phyloP scores from a whole-genome alignment of 1,140 invertebrate genomes.

The Pemphigus obesinymphae region DNA sequence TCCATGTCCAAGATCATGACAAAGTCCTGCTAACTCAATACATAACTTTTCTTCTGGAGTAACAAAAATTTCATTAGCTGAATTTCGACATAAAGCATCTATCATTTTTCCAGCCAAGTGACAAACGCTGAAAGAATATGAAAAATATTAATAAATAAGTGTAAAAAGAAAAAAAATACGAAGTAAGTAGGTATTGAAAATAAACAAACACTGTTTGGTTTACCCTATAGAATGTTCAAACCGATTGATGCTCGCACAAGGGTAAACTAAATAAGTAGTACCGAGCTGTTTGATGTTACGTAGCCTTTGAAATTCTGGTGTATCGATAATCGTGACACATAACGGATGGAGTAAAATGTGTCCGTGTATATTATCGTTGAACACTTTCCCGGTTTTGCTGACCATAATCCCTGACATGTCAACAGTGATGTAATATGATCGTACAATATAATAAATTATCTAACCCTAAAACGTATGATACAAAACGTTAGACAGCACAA shows the following conservation, averaged over 20 bases:
- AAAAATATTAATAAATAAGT: background rate
- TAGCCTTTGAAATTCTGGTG: constrained; percentile 61
- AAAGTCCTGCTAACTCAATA: constrained; percentile 60
- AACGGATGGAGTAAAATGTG: constrained; percentile 53
- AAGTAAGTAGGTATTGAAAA: no score
- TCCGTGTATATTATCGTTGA: constrained; percentile 57
- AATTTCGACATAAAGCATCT: constrained; percentile 44
- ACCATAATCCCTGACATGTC: background rate
- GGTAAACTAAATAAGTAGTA: constrained; percentile 56
- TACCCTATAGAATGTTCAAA: constrained; percentile 64
- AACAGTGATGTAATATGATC: background rate
- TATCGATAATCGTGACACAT: constrained; percentile 58
- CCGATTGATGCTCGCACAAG: constrained; percentile 57
- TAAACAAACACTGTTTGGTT: constrained; percentile 41
- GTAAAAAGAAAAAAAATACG: background rate
- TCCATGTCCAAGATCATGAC: constrained; percentile 67
- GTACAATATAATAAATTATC: background rate
- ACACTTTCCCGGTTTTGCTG: constrained; percentile 49
- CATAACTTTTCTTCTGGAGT: constrained; percentile 44
- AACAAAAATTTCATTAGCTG: constrained; percentile 5
- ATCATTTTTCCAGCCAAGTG: constrained; percentile 48
- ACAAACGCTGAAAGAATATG: constrained; percentile 46
- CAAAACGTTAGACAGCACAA: background rate
- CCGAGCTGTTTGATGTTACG: constrained; percentile 59
- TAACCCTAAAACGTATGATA: background rate